These are phyloP conservation scores for Polypedilum pembai DNA, from an alignment of 1,140 invertebrate genomes.

Conservation along the genomic window DNA sequence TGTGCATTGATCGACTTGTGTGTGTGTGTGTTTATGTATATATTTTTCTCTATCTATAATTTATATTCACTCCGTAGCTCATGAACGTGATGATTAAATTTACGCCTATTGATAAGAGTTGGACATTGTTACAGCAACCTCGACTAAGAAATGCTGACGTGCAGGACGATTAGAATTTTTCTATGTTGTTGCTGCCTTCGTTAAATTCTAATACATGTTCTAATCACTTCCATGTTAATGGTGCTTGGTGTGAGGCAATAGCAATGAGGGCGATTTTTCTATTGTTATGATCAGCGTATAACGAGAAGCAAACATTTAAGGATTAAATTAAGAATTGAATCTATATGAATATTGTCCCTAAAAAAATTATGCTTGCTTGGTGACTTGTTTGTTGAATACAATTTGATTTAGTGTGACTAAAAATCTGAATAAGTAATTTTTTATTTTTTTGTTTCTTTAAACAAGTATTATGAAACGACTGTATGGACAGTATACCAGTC, in stretches of 20 bases:
- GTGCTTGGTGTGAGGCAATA: no score
- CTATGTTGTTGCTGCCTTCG: not conserved
- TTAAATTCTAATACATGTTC: not conserved
- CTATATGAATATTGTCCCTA: not conserved
- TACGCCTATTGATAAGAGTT: constrained; percentile 11
- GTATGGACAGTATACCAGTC: no score
- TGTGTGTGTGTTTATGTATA: no score
- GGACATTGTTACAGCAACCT: not conserved
- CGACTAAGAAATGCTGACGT: not conserved
- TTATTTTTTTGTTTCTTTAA: no score
- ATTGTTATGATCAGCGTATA: not conserved
- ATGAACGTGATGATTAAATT: constrained; percentile 13
- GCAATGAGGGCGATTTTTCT: not conserved
- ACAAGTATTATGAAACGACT: no score
- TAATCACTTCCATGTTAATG: not conserved
- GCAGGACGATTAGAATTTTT: constrained; percentile 12
- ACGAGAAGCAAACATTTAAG: not conserved
- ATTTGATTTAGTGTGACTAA: no score
- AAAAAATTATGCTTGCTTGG: not conserved
- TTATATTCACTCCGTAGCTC: not conserved
- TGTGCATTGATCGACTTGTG: no score
- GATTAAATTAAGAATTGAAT: not conserved
- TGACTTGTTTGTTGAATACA: no score
- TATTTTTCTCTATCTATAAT: not conserved
- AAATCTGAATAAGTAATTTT: no score